Evolutionary conservation across 2,888 invertebrate species (phyloP), one percentile per base, ranked within the genome.

Genomic region (Diploptera punctata): DNA sequence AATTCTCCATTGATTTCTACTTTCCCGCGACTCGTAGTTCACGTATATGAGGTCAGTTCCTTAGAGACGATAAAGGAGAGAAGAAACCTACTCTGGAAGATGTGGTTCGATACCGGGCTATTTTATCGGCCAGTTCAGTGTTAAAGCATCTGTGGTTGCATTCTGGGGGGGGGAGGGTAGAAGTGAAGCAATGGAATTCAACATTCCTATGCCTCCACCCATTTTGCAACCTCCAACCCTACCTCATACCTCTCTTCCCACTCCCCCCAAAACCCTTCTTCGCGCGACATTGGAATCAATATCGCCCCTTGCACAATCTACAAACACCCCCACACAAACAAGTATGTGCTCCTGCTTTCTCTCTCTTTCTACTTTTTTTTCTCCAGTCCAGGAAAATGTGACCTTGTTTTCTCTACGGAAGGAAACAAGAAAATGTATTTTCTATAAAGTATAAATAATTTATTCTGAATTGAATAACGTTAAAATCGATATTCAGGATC

Each of bases 101-200:
- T 26, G 52, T 33, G 49, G 57, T 47, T 43, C 61, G 38, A 57
- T 38, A 38, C 70, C 31, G 43, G 44, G 26, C 38, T 70, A 47
- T 65, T 62, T 52, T 43, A 62, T 60, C 49, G 44, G 52, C 57
- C 57, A 52, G 54, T 54, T 52, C 65, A 47, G 49, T 71, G 71
- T 67, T 71, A 65, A 71, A 71, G 71, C 71, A 71, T 67, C 70
- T 70, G 70, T 31, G 70, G 70, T 70, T 44, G 62, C 49, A 52
- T 29, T 33, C 10, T 33, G 7, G 10, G 33, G 10, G 33, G 33
- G 33, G n/a, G n/a, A n/a, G 5, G 33, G 33, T 33, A 10, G 33
- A 10, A 33, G 5, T 7, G 29, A 67, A 62, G 70, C 70, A 62
- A 70, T 70, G 70, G 70, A 70, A 70, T 70, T 62, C 71, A 65